phyloP scores from a whole-genome alignment of 2,888 invertebrate species.

The Mesopsocus fuscifrons region DNA sequence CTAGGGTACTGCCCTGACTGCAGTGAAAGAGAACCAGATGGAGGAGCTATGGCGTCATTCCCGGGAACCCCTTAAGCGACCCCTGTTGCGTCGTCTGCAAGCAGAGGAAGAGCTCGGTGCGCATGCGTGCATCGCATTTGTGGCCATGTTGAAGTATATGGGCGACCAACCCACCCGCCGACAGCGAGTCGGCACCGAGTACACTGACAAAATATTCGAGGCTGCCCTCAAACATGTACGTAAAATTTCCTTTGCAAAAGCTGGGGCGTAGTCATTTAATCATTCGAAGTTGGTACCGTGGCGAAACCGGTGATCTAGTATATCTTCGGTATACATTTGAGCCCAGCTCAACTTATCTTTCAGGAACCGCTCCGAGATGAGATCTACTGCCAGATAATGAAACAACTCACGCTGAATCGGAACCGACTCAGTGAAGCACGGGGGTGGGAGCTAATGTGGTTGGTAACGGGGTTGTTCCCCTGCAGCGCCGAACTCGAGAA shows the following conservation, averaged over 20 bases:
- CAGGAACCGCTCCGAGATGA: slow-evolving; percentile 67
- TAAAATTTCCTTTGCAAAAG: no score
- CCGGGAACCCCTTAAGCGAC: slow-evolving; percentile 85
- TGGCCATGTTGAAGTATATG: slow-evolving; percentile 94
- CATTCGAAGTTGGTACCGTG: no score
- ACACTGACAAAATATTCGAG: slow-evolving; percentile 96
- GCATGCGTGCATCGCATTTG: slow-evolving; percentile 88
- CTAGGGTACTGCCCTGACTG: slow-evolving; percentile 40
- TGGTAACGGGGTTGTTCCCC: slow-evolving; percentile 67
- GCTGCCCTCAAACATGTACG: slow-evolving; percentile 78
- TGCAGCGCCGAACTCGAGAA: slow-evolving; percentile 57
- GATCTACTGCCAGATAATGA: slow-evolving; percentile 84
- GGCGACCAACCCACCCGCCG: slow-evolving; percentile 92
- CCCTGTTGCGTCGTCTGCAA: slow-evolving; percentile 72
- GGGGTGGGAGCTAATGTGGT: slow-evolving; percentile 90
- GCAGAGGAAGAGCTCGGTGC: slow-evolving; percentile 70
- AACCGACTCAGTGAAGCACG: slow-evolving; percentile 70
- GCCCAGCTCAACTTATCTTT: slow-evolving; percentile 16
- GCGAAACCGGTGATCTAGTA: no score
- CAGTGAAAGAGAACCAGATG: slow-evolving; percentile 55
- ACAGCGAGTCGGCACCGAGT: slow-evolving; percentile 74
- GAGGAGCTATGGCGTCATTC: slow-evolving; percentile 92
- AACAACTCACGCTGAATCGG: slow-evolving; percentile 78
- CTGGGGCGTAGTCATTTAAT: no score
- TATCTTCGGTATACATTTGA: no score